phyloP scores from a whole-genome alignment of 2,113 vertebrate species.

The Psilopsiagon aymara region DNA sequence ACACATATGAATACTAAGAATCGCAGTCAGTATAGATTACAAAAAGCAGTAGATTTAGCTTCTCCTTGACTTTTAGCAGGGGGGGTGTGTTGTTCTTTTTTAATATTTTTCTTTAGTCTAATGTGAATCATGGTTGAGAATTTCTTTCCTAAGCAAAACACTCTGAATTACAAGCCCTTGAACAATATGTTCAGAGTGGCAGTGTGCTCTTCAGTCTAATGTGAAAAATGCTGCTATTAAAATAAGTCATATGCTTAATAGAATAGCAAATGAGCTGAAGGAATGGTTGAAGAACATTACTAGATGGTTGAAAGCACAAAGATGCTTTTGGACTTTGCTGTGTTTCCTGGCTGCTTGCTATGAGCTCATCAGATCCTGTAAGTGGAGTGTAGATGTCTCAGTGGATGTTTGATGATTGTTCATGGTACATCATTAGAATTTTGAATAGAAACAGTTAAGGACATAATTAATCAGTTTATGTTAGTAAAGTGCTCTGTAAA shows the following conservation, averaged over 20 bases:
- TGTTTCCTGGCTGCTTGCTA: background rate
- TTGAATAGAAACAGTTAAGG: constrained; percentile 36
- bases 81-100: background rate
- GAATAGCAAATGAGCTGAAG: background rate
- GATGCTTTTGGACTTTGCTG: background rate
- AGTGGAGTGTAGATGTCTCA: background rate
- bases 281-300: background rate
- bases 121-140: background rate
- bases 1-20: background rate
- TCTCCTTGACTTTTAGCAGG: background rate
- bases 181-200: background rate
- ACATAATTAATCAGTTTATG: constrained; percentile 50
- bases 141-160: background rate
- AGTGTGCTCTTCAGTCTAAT: background rate
- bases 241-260: background rate
- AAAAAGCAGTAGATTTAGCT: background rate
- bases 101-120: background rate
- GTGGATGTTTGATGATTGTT: background rate
- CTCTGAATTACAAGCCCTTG: background rate
- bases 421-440: background rate
- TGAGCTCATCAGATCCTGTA: background rate
- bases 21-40: background rate
- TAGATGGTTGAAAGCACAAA: background rate
- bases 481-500: constrained; percentile 34
- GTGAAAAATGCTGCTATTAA: background rate